A percentile compares a stretch with the other conserved stretches of the same genome.
Evolutionary conservation across 1,140 invertebrate genomes (phyloP).

Genomic region (Neoseiulus cucumeris): DNA sequence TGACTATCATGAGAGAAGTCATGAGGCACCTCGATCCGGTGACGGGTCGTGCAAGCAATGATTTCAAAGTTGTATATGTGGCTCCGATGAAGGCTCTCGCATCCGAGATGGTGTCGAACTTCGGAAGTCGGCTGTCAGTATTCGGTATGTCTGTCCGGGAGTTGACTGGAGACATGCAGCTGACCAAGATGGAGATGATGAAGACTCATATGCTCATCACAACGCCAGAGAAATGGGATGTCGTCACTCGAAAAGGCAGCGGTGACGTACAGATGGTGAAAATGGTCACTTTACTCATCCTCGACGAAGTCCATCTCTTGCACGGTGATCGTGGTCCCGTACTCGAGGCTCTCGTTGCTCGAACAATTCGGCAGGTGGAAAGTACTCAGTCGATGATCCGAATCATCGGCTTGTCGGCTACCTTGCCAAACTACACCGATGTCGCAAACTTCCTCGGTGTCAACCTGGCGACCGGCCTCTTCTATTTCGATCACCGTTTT

Average conservation of each 20-base stretch:
- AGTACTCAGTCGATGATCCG: conserved; percentile 88
- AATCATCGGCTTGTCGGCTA: conserved; percentile 92
- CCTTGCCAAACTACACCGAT: conserved; percentile 91
- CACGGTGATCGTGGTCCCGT: conserved; percentile 94
- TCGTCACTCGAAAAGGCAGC: conserved; percentile 81
- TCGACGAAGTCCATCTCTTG: conserved; percentile 94
- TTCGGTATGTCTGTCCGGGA: conserved; percentile 70
- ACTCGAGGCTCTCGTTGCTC: conserved; percentile 84
- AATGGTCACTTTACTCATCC: conserved; percentile 80
- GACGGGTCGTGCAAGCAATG: conserved; percentile 13
- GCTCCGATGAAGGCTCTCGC: conserved; percentile 99
- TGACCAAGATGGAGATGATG: conserved; percentile 80
- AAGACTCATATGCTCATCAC: conserved; percentile 95
- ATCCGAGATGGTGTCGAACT: conserved; percentile 91
- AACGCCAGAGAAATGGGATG: conserved; percentile 99
- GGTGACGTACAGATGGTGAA: conserved; percentile 75
- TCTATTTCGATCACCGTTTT: conserved; percentile 92
- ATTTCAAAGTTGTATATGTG: conserved; percentile 72
- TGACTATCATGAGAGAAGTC: conserved; percentile 74
- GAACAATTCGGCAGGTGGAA: conserved; percentile 83
- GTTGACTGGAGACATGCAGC: conserved; percentile 92
- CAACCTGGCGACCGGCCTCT: conserved; percentile 74
- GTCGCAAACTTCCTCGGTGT: conserved; percentile 84
- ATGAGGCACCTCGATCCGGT: conserved; percentile 56
- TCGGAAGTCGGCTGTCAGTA: conserved; percentile 51